A percentile compares a stretch with the other conserved stretches of the same genome.
phyloP scores from a whole-genome alignment of 2,888 invertebrate species.

The Metopia argyrocephala region DNA sequence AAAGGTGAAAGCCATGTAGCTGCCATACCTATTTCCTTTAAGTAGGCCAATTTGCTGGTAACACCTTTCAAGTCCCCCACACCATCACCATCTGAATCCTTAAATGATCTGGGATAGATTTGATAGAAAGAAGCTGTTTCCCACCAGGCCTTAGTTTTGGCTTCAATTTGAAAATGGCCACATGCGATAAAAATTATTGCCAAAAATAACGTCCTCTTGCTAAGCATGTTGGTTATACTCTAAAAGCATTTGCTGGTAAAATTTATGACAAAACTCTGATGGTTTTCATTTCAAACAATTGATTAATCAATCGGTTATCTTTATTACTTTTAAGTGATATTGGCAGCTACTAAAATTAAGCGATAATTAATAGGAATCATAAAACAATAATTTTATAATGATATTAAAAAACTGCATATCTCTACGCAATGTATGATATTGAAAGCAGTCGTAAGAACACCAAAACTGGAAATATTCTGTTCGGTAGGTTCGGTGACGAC shows the following conservation, averaged over 20 bases:
- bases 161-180: constrained; percentile 48
- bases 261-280: not conserved
- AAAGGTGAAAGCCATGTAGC: constrained; percentile 87
- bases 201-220: constrained; percentile 20
- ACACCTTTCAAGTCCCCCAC: constrained; percentile 91
- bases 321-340: constrained; percentile 13
- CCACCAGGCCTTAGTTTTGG: constrained; percentile 83
- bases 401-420: constrained; percentile 9
- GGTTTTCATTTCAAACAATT: not conserved
- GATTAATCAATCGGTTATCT: constrained; percentile 6
- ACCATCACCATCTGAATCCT: constrained; percentile 90
- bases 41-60: constrained; percentile 81
- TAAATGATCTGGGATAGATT: constrained; percentile 91
- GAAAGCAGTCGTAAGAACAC: no score
- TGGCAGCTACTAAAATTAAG: not conserved
- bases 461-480: no score
- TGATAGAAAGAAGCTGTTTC: constrained; percentile 90
- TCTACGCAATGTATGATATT: no score
- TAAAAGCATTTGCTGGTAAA: not conserved
- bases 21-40: constrained; percentile 83
- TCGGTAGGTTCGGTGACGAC: no score
- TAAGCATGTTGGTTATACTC: constrained; percentile 20
- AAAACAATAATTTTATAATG: not conserved
- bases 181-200: constrained; percentile 63
- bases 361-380: constrained; percentile 16